Evolutionary conservation across 2,888 invertebrate genomes (phyloP).

Genomic region (Imbricaverruca yamaguchii): DNA sequence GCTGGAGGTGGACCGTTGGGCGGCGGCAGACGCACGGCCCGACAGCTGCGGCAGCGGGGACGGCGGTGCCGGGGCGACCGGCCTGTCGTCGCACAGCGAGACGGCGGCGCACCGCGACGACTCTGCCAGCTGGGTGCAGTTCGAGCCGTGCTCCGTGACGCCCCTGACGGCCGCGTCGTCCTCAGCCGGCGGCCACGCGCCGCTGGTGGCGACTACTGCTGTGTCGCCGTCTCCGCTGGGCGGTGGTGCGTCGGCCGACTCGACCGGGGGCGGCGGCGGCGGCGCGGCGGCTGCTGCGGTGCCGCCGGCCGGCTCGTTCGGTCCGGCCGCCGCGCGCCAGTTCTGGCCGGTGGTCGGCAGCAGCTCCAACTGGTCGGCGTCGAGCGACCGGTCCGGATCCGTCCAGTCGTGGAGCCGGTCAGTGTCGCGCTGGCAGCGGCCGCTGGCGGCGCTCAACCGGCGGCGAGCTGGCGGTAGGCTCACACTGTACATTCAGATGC

Average conservation of each 20-base stretch:
- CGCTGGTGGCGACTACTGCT: background rate
- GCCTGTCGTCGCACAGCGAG: too few relatives aligned
- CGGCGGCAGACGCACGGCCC: background rate
- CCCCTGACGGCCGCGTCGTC: too few relatives aligned
- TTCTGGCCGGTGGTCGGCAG: background rate
- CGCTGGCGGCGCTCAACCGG: too few relatives aligned
- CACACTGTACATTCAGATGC: slow-evolving; percentile 75
- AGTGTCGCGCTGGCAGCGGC: too few relatives aligned
- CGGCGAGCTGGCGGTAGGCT: slow-evolving; percentile 47
- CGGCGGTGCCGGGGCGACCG: background rate
- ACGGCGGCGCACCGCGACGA: background rate
- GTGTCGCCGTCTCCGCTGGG: background rate
- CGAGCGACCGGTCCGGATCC: too few relatives aligned
- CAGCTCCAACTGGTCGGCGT: background rate
- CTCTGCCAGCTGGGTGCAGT: background rate
- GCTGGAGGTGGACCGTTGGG: slow-evolving; percentile 56
- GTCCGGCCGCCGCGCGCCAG: background rate
- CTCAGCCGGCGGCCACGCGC: background rate
- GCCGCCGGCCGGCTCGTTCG: background rate
- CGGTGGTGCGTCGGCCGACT: background rate
- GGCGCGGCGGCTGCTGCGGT: background rate
- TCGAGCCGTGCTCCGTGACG: background rate
- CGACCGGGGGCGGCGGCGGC: too few relatives aligned
- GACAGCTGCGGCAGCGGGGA: slow-evolving; percentile 34
- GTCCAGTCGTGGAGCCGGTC: too few relatives aligned